Evolutionary conservation across 2,797 vertebrate species (phyloP), one percentile per base, ranked within the genome.

Genomic region (Sardinella longiceps): DNA sequence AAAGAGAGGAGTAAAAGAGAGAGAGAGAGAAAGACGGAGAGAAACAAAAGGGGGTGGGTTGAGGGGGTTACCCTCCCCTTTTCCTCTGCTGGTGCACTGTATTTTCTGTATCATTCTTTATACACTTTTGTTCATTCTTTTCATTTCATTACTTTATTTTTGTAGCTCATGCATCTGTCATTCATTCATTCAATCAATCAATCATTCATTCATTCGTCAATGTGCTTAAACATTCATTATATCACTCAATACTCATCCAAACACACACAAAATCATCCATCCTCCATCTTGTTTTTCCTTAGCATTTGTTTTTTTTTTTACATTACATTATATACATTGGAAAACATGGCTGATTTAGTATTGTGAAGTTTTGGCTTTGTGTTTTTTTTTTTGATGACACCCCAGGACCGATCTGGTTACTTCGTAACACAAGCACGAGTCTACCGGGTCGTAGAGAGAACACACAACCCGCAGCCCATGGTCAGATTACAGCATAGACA

Each of bases 321-420:
- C 88, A 93, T 92, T 94, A 95, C 92, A 96, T 90, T 95, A 96
- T 95, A 90, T 94, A 96, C 95, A 96, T 92, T 94, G 95, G 94
- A 96, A 95, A 95, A 96, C 94, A 92, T 81, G 89, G 92, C 94
- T 84, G 85, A 45, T 58, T 85, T 80, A 84, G 82, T 81, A 81
- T 74, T 84, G 50, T 14, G 37, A 56, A 37, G 81, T 81, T 84
- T 84, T 85, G 83, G 80, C 85, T 82, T 77, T 81, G 60, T 48
- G 66, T 60, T 70, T 33, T 70, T 48, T 56, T 60, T 70, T 33
- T 70, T 4, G 14, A 70, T 33, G 28, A 56, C 77, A 66, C 39
- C 83, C 60, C 53, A 37, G 33, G 48, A 66, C 37, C 23, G 39
- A 81, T 83, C 43, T 0, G 45, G 50, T 80, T 45, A 84, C 83